Base-by-base conservation (phyloP, 2,888 invertebrate genomes). In the Pollenia labialis region DNA sequence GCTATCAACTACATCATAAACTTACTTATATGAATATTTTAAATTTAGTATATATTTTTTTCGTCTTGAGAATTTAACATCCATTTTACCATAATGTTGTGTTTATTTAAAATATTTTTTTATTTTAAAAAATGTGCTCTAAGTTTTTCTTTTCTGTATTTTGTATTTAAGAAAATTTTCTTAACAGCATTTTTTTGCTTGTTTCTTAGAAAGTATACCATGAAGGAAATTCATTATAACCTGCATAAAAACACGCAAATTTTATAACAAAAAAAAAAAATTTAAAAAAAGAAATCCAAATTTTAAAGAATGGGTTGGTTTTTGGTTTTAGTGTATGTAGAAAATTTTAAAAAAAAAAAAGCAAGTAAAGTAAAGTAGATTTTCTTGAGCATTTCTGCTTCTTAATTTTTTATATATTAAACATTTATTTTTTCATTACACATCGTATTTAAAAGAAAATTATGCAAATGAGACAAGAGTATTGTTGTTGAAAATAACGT, bases 381-480 rank as follows among this genome's bases (percentile, higher is more conserved):
- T 69, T 32, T 71, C 11, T 42, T 54, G 44, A 52, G 14, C 10
- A 23, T 42, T 40, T 11, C 10, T 42, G 46, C 9, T 46, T 42
- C 44, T 50, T 23, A 2, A 11, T 50, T 56, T 23, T 40, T 14
- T 42, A 44, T 46, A 62, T 72, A 4, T 12, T 10, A 54, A 81
- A 62, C 18, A 74, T 62, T 80, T 71, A 23, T 60, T 84, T 52
- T 60, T 72, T 72, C 72, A 42, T 69, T 48, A 50, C 69, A 54
- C 50, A 52, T 54, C 40, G 14, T 75, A 48, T 81, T 85, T 58
- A 66, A 48, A 86, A 58, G 64, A 64, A 72, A 86, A 76, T 84
- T 86, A 86, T 86, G 86, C 83, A 86, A 84, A 86, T 86, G 58
- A 80, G 72, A 83, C 80, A 80, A 72, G 71, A 72, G 76, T 86